Evolutionary conservation across 2,797 vertebrate genomes (phyloP).

Genomic region (Chloroceryle inda): DNA sequence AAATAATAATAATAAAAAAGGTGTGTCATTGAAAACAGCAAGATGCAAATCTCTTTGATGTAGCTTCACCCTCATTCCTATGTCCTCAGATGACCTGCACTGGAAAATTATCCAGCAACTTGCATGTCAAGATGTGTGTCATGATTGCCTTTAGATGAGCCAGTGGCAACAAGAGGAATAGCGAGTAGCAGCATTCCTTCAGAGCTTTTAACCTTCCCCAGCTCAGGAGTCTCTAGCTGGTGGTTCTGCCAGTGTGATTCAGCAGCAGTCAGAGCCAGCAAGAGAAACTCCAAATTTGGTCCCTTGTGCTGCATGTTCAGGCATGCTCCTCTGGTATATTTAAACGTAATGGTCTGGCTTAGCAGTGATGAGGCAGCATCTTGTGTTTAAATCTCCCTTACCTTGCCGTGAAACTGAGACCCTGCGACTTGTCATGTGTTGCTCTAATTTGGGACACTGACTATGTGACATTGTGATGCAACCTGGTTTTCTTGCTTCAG

Average conservation of each 20-base stretch:
- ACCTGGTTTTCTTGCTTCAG: slow-evolving; percentile 30
- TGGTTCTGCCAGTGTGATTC: slow-evolving; percentile 22
- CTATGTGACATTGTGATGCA: slow-evolving; percentile 41
- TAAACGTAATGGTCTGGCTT: neutral
- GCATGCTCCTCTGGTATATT: neutral
- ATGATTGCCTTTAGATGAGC: slow-evolving; percentile 48
- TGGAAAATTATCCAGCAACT: slow-evolving; percentile 72
- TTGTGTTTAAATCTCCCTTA: slow-evolving; percentile 26
- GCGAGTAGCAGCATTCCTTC: neutral
- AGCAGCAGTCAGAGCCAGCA: neutral
- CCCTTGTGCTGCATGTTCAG: neutral
- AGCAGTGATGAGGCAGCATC: slow-evolving; percentile 13
- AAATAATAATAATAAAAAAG: neutral
- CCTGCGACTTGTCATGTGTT: neutral
- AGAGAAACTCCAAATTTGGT: slow-evolving; percentile 18
- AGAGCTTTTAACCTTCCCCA: slow-evolving; percentile 66
- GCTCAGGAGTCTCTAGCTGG: slow-evolving; percentile 9
- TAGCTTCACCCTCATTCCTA: slow-evolving; percentile 38
- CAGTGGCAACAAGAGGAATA: slow-evolving; percentile 18
- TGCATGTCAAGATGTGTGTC: slow-evolving; percentile 48
- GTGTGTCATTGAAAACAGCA: slow-evolving; percentile 61
- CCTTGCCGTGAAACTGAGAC: slow-evolving; percentile 36
- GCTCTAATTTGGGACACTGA: slow-evolving; percentile 53
- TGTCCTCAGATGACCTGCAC: slow-evolving; percentile 60
- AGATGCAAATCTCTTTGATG: slow-evolving; percentile 61